Conservation (phyloP, 2,797 vertebrate genomes). For the Emys orbicularis region DNA sequence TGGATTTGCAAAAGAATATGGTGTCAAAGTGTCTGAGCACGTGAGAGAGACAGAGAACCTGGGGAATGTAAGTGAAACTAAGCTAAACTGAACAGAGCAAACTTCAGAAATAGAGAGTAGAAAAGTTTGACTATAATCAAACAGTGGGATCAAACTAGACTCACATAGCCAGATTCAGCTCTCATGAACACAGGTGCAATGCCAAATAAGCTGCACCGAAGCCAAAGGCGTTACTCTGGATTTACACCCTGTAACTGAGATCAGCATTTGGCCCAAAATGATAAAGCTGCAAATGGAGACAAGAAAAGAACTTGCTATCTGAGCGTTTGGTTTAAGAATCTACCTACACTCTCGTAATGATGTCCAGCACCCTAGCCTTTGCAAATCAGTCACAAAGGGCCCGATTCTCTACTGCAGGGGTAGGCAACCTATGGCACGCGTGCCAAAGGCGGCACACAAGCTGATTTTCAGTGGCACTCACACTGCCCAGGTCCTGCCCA, state of each 20-base stretch:
- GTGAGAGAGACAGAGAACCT: not conserved
- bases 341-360: not conserved
- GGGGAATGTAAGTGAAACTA: not conserved
- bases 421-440: too few relatives aligned
- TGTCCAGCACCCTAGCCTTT: not conserved
- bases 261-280: not conserved
- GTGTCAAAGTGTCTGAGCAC: not conserved
- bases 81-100: not conserved
- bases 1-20: not conserved
- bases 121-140: not conserved
- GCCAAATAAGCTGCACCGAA: not conserved
- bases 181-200: not conserved
- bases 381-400: not conserved
- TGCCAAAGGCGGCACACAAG: too few relatives aligned
- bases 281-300: accelerated
- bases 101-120: not conserved
- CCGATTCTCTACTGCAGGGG: not conserved
- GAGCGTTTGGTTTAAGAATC: not conserved
- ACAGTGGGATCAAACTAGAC: not conserved
- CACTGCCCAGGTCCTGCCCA: too few relatives aligned
- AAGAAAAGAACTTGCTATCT: accelerated
- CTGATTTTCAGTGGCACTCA: too few relatives aligned
- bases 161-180: not conserved
- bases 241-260: not conserved
- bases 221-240: not conserved